phyloP scores from a whole-genome alignment of 2,797 vertebrate species.

The Pelochelys cantorii region DNA sequence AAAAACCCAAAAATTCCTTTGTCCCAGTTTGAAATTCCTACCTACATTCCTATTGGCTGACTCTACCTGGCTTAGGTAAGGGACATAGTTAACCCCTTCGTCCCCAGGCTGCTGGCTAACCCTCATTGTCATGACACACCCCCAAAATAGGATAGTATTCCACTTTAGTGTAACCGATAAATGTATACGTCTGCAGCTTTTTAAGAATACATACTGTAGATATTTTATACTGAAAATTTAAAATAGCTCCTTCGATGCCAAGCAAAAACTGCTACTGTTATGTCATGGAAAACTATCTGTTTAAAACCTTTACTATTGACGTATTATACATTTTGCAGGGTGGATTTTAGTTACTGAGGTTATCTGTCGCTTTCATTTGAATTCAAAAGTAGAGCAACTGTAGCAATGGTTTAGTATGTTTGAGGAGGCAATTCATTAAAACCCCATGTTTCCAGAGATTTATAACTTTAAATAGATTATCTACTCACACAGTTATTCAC shows the following conservation, averaged over 20 bases:
- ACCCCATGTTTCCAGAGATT: constrained; percentile 25
- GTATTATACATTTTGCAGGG: constrained; percentile 10
- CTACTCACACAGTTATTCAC: constrained; percentile 31
- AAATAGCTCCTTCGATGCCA: background rate
- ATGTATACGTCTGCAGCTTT: background rate
- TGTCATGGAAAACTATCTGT: background rate
- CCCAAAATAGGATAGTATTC: background rate
- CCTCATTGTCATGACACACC: no score
- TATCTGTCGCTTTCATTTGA: constrained; percentile 42
- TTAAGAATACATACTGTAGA: background rate
- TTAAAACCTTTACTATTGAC: constrained; percentile 45
- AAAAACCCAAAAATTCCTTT: no score
- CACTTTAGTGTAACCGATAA: background rate
- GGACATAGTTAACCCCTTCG: no score
- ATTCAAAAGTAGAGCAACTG: background rate
- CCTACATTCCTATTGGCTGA: no score
- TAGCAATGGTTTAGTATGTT: constrained; percentile 15
- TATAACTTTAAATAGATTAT: constrained; percentile 48
- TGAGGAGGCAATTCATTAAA: constrained; percentile 40
- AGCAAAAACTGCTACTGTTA: background rate
- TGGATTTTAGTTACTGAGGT: constrained; percentile 39
- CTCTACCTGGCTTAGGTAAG: no score
- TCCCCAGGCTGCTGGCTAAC: no score
- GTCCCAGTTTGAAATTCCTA: no score
- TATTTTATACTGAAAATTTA: background rate